These are phyloP conservation scores for Gouania willdenowi DNA, from an alignment of 2,797 vertebrate species.

Conservation along the genomic window DNA sequence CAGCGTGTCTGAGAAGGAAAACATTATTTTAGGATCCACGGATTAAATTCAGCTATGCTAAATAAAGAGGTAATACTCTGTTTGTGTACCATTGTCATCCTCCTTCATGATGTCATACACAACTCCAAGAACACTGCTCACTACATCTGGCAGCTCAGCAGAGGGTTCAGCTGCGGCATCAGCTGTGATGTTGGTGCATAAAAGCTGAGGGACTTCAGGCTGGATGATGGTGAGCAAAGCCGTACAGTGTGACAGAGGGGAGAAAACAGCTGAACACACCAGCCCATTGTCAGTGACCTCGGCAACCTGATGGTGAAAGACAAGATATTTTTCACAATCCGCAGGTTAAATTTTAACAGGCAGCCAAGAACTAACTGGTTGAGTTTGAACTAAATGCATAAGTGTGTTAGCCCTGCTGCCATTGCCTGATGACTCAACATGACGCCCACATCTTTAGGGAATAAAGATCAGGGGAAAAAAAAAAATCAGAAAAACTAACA, in stretches of 20 bases:
- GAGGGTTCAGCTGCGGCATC: conserved; percentile 41
- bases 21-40: too few relatives aligned
- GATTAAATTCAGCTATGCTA: too few relatives aligned
- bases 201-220: conserved; percentile 21
- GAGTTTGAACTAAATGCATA: too few relatives aligned
- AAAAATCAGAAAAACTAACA: too few relatives aligned
- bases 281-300: conserved; percentile 65
- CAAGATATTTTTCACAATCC: background rate
- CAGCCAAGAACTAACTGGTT: too few relatives aligned
- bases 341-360: too few relatives aligned
- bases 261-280: conserved; percentile 78
- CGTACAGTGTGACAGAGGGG: conserved; percentile 71
- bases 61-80: too few relatives aligned
- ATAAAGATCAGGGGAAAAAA: too few relatives aligned
- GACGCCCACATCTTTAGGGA: too few relatives aligned
- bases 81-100: conserved; percentile 35
- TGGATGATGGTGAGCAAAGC: conserved; percentile 80
- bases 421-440: too few relatives aligned
- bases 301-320: conserved; percentile 72
- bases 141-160: conserved; percentile 73
- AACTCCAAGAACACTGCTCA: conserved; percentile 76
- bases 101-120: conserved; percentile 59
- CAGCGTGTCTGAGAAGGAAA: conserved; percentile 18
- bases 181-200: conserved; percentile 20
- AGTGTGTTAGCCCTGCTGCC: too few relatives aligned